A percentile compares a stretch with the other conserved stretches of the same genome.
phyloP scores from a whole-genome alignment of 2,888 invertebrate species.

The Tenodera sinensis region DNA sequence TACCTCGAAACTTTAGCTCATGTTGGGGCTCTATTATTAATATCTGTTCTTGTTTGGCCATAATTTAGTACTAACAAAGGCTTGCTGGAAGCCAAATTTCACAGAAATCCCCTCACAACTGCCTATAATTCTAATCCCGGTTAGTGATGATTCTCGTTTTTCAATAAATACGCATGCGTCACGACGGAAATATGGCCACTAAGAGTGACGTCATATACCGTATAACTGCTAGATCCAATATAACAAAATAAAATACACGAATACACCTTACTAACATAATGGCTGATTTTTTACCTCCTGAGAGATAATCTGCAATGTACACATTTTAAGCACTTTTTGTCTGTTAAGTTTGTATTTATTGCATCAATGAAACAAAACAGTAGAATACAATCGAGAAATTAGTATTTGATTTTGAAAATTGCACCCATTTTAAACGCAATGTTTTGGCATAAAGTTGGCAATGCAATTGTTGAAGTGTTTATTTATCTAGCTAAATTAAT shows the following conservation, averaged over 20 bases:
- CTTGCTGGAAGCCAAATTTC: constrained; percentile 28
- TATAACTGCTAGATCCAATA: constrained; percentile 16
- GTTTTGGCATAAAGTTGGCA: neutral
- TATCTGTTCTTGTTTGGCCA: constrained; percentile 73
- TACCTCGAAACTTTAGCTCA: constrained; percentile 88
- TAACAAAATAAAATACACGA: constrained; percentile 9
- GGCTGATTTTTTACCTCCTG: no score
- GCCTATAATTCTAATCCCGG: constrained; percentile 36
- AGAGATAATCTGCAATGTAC: no score
- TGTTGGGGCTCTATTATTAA: constrained; percentile 82
- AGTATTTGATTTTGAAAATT: no score
- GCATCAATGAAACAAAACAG: no score
- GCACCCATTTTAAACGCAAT: neutral
- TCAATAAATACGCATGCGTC: constrained; percentile 37
- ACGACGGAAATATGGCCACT: constrained; percentile 35
- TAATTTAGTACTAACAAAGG: constrained; percentile 42
- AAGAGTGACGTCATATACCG: constrained; percentile 21
- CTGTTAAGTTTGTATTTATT: no score
- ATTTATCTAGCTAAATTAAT: neutral
- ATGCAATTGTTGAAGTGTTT: neutral
- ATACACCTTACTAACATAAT: neutral
- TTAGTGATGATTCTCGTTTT: constrained; percentile 32
- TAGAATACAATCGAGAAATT: no score
- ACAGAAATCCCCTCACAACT: constrained; percentile 32
- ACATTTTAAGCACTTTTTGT: no score